Evolutionary conservation across 2,797 vertebrate species (phyloP), one percentile per base, ranked within the genome.

Genomic region (Antrozous pallidus): DNA sequence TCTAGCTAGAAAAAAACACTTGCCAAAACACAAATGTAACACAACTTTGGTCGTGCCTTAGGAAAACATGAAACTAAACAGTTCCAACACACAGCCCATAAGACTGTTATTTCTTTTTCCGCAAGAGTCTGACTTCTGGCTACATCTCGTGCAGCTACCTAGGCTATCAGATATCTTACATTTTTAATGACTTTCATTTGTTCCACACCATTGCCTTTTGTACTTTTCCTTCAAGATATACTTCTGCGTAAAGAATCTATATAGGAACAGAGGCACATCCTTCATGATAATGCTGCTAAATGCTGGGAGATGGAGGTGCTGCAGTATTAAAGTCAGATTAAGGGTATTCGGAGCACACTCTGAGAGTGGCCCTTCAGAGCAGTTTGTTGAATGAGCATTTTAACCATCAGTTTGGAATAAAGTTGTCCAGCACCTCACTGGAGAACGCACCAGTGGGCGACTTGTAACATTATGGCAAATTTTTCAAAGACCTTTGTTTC

Each of bases 1-100:
- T 75, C 67, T 63, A 90, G 75, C 31, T 40, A 92, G 75, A 91
- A 85, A 91, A 85, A 83, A 93, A 40, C 58, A 90, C 61, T 90
- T 93, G 45, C 81, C 83, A 91, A 95, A 73, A 91, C 33, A 54
- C 83, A 91, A 93, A 81, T 42, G 51, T 38, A 33, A 70, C 67
- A 80, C 47, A 93, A 71, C 49, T 73, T 49, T 82, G 87, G 71
- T 71, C 58, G 69, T 88, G 58, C 45, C 83, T 92, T 85, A 92
- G 69, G 67, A 92, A 63, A 65, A 20, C 63, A 51, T 58, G 49
- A 93, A 83, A 78, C 31, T 71, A 49, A 94, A 74, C 20, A 54
- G 67, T 94, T 91, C 36, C 24, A 90, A 6, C 38, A n/a, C 28
- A 83, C 56, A 67, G 20, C 54, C 63, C 28, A 3, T 31, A 79